Evolutionary conservation across 2,113 vertebrate genomes (phyloP), one percentile per base, ranked within the genome.

Genomic region (Pycnonotus jocosus): DNA sequence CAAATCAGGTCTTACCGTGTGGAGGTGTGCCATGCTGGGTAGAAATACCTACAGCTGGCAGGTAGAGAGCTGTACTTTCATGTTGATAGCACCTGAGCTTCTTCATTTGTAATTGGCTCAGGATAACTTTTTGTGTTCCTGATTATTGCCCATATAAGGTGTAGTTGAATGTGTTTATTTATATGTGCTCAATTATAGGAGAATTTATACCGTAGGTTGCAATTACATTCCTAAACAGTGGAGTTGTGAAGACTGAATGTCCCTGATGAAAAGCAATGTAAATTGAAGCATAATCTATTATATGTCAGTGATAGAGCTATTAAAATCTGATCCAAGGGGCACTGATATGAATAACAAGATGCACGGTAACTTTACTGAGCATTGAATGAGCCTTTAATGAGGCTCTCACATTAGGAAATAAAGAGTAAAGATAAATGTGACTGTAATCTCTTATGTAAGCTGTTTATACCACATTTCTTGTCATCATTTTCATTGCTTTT

Each of bases 371-470:
- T 93, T 94, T 42, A 48, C 20, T 51, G 42, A 81, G 62, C 54
- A 45, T 30, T 88, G 73, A 93, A 80, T 93, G 62, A 86, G 66
- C 51, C 33, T 79, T 74, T 73, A 48, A 25, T 60, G 88, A 94
- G 90, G 62, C 51, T 74, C 15, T 27, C 19, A 90, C 90, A 87
- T 94, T 83, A 70, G 68, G 60, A 96, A 96, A 70, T 70, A 37
- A 92, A 68, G 40, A 90, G 70, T 93, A 76, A 50, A 93, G 69
- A 76, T 77, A 90, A 97, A 90, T 94, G 69, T 83, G 92, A 93
- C 74, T 85, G 86, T 66, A 91, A 89, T 94, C 93, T 93, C 86
- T 88, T 95, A 86, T 95, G 79, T 93, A 96, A 97, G 94, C 92
- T 92, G 83, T 97, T 96, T 97, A 97, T 94, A 83, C 54, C 61